phyloP scores from a whole-genome alignment of 2,113 vertebrate species.

The Dipodomys merriami region DNA sequence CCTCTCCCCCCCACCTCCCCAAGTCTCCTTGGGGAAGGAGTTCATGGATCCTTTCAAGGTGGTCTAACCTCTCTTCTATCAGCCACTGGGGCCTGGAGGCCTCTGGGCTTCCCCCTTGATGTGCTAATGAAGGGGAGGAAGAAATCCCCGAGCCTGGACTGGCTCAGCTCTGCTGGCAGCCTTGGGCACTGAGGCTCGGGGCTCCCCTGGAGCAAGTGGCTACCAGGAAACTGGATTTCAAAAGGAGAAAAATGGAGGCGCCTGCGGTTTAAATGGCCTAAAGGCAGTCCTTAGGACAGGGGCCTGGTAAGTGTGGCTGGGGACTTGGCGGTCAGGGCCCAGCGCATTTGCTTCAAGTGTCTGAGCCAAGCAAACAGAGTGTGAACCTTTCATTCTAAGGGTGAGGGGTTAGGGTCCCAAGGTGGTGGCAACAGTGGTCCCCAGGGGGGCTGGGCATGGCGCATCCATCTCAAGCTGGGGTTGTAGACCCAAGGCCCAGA shows the following conservation, averaged over 20 bases:
- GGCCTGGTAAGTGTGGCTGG: not conserved
- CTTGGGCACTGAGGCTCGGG: conserved; percentile 26
- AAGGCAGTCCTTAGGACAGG: conserved; percentile 8
- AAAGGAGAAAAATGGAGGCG: not conserved
- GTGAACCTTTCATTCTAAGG: not conserved
- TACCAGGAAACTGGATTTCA: not conserved
- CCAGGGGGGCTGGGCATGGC: not conserved
- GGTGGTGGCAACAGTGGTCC: not conserved
- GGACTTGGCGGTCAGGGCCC: not conserved
- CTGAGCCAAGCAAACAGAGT: not conserved
- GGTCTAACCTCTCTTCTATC: not conserved
- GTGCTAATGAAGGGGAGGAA: not conserved
- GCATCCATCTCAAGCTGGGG: not conserved
- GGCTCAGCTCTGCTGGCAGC: not conserved
- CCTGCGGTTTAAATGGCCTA: not conserved
- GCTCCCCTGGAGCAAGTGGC: not conserved
- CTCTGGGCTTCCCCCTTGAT: not conserved
- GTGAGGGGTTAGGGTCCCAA: not conserved
- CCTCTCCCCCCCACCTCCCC: not conserved
- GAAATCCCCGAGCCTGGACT: not conserved
- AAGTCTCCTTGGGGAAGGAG: not conserved
- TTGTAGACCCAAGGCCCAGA: too few species aligned
- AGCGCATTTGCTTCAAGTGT: not conserved
- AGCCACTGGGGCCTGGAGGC: not conserved
- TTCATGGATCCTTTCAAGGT: fast-evolving